Evolutionary conservation across 2,888 invertebrate species (phyloP), one percentile per base, ranked within the genome.

Genomic region (Caenorhabditis sp.): DNA sequence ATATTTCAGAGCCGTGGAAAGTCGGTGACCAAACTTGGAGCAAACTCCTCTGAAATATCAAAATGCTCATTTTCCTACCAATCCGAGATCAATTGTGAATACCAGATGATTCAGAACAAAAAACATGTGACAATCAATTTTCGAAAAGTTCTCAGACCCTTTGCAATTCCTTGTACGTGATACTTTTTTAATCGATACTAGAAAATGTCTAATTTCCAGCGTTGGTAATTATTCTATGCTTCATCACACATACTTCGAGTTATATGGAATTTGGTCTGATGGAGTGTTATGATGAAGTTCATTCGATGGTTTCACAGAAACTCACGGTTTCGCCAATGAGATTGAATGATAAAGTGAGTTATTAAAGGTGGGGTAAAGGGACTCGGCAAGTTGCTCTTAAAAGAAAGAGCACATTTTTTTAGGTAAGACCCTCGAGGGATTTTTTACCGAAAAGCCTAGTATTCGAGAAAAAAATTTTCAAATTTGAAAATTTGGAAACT

Each of bases 221-320:
- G 0, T n/a, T 69, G 1, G 54, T 69, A 1, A 68, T 73, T 1
- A 56, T 73, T 5, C 5, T 62, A 8, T 66, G 68, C 31, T 73
- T 73, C n/a, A 20, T 67, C 10, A 25, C 59, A 12, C 68, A 73
- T 36, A 53, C n/a, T 25, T 25, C 61, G 1, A 65, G 66, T 8
- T 73, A 73, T 53, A 65, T 68, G 17, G 73, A 73, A 31, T 73
- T 73, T 57, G 20, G 21, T 20, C 52, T 73, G 1, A 49, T 61
- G 2, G 36, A 56, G 8, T 72, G 71, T 56, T 64, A 14, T 23
- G 66, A 67, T 50, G 25, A 20, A 8, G 10, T 4, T 0, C 38
- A 67, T 49, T 1, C 38, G 17, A 49, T 27, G 0, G 20, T 43
- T n/a, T 57, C 67, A 4, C 50, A 56, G 36, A 72, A 60, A 57